Percentiles rank a stretch among this genome's conserved stretches.
These are phyloP conservation scores for Allacma fusca DNA, from an alignment of 2,888 invertebrate genomes.

Conservation along the genomic window DNA sequence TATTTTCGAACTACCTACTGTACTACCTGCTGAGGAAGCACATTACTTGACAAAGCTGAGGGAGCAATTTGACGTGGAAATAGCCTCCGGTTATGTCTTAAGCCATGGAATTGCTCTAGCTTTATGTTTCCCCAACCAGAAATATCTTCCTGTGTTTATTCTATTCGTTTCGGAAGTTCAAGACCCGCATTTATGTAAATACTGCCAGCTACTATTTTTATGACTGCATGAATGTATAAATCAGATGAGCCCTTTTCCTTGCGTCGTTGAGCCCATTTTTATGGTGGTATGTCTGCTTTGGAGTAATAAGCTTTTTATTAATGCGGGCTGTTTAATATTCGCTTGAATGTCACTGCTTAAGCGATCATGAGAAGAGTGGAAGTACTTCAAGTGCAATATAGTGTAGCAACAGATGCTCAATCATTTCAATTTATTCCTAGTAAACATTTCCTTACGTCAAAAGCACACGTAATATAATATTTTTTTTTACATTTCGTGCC, in stretches of 20 bases:
- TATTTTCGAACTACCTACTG: neutral
- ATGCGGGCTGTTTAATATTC: neutral
- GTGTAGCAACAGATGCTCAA: too few species aligned
- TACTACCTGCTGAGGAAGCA: too few species aligned
- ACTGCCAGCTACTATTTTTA: neutral
- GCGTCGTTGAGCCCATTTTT: neutral
- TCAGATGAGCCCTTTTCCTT: neutral
- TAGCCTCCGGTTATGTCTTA: neutral
- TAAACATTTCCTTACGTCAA: too few species aligned
- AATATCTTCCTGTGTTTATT: neutral
- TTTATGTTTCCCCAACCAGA: slow-evolving; percentile 3
- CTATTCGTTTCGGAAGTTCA: neutral
- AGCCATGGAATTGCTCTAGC: neutral
- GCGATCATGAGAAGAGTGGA: neutral
- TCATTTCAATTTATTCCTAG: too few species aligned
- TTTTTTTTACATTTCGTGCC: too few species aligned
- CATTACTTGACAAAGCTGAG: too few species aligned
- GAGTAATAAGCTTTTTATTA: neutral
- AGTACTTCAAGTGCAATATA: too few species aligned
- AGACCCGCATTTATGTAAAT: slow-evolving; percentile 9
- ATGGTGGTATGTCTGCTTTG: neutral
- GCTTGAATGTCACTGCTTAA: neutral
- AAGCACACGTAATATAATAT: too few species aligned
- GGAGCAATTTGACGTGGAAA: neutral
- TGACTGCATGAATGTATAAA: neutral